A percentile compares a stretch with the other conserved stretches of the same genome.
phyloP scores from a whole-genome alignment of 2,888 invertebrate species.

The Polydrusus cervinus region DNA sequence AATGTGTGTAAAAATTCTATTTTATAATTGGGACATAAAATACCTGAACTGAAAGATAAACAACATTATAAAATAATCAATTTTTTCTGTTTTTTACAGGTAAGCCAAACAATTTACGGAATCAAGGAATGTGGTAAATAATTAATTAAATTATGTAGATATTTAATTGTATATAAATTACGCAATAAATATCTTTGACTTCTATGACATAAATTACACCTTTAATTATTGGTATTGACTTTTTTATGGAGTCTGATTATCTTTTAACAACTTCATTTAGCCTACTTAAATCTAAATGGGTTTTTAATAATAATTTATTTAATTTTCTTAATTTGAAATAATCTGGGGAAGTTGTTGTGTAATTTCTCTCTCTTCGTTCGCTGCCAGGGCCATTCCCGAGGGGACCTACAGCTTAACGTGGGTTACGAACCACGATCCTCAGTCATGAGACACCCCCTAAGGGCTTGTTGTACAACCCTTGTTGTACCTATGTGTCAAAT shows the following conservation, averaged over 20 bases:
- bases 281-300: constrained; percentile 32
- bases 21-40: too few species aligned
- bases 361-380: too few species aligned
- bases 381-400: too few species aligned
- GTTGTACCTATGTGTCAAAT: too few species aligned
- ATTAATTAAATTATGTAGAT: not conserved
- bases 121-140: not conserved
- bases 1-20: too few species aligned
- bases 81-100: constrained; percentile 1
- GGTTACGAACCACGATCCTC: too few species aligned
- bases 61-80: too few species aligned
- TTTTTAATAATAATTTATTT: constrained; percentile 26
- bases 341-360: too few species aligned
- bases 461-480: too few species aligned
- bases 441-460: too few species aligned
- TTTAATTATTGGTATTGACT: constrained; percentile 37
- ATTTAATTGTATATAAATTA: constrained; percentile 25
- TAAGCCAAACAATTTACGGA: constrained; percentile 5
- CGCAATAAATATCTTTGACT: constrained; percentile 10
- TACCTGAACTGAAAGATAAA: too few species aligned
- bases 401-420: too few species aligned
- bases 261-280: constrained; percentile 38
- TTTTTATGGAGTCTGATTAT: constrained; percentile 34
- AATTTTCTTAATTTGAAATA: constrained; percentile 3
- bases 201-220: constrained; percentile 28